Conservation (phyloP, 2,113 vertebrate species). For the Bos indicus region DNA sequence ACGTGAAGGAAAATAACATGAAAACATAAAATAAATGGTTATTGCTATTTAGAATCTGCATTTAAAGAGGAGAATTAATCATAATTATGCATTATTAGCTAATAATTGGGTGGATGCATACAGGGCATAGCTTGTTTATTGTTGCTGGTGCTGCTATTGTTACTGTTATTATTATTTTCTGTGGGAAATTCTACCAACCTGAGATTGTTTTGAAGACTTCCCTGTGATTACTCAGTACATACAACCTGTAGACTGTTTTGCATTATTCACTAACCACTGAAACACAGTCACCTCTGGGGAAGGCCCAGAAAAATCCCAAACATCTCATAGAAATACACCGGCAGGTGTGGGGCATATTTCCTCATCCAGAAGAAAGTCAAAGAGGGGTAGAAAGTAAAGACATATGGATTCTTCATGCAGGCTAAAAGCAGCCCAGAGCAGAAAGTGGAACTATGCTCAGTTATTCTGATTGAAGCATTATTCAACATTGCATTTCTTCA, state of each 20-base stretch:
- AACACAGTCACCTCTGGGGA: constrained; percentile 33
- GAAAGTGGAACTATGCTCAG: not conserved
- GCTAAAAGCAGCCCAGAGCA: not conserved
- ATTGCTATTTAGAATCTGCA: constrained; percentile 72
- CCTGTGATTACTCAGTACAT: constrained; percentile 44
- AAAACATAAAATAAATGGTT: constrained; percentile 74
- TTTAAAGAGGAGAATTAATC: constrained; percentile 74
- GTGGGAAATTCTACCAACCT: constrained; percentile 63
- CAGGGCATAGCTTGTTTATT: constrained; percentile 72
- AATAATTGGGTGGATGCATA: constrained; percentile 72
- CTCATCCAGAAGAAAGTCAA: constrained; percentile 29
- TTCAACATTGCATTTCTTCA: not conserved
- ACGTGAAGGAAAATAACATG: constrained; percentile 60
- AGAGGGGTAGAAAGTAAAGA: constrained; percentile 13
- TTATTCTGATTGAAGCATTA: not conserved
- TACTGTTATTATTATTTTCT: constrained; percentile 67
- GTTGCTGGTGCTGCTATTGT: constrained; percentile 56
- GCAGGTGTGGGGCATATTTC: constrained; percentile 6
- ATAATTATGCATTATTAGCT: constrained; percentile 78
- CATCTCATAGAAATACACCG: not conserved
- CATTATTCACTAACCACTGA: constrained; percentile 21
- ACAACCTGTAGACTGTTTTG: constrained; percentile 23
- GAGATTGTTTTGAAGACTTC: constrained; percentile 59
- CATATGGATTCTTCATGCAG: not conserved
- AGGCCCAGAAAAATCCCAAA: constrained; percentile 33